Conservation (phyloP, 2,888 invertebrate genomes). For the Carpatolechia fugitivella region DNA sequence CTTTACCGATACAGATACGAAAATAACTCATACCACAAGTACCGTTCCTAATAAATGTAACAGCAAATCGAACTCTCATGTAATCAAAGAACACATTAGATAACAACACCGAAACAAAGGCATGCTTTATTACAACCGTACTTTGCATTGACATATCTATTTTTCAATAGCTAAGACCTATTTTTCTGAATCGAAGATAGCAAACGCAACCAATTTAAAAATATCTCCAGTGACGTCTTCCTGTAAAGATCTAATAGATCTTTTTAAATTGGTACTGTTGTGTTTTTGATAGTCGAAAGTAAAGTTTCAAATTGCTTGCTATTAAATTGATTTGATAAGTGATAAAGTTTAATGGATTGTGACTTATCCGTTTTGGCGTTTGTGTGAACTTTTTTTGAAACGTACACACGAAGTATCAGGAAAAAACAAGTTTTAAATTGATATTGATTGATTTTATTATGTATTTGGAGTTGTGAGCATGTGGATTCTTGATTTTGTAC, state of each 20-base stretch:
- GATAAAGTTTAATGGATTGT: conserved; percentile 39
- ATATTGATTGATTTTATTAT: conserved; percentile 1
- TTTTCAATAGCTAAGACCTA: conserved; percentile 40
- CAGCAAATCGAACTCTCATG: conserved; percentile 30
- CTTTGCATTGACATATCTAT: conserved; percentile 45
- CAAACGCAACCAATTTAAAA: conserved; percentile 5
- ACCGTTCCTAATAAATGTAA: conserved; percentile 9
- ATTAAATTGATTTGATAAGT: conserved; percentile 47
- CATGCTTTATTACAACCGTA: conserved; percentile 40
- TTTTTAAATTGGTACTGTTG: conserved; percentile 15
- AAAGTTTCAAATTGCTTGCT: conserved; percentile 46
- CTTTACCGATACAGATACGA: background rate
- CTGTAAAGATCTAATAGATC: conserved; percentile 9
- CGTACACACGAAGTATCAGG: background rate
- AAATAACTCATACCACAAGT: background rate
- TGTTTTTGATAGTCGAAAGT: conserved; percentile 35
- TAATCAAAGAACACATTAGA: conserved; percentile 30
- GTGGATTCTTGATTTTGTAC: background rate
- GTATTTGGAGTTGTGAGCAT: background rate
- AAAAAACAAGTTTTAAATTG: conserved; percentile 15
- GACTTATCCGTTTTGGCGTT: conserved; percentile 23
- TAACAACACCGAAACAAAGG: conserved; percentile 39
- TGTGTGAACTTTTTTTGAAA: conserved; percentile 29
- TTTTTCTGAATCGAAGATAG: conserved; percentile 44
- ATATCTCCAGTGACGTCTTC: conserved; percentile 4